phyloP scores from a whole-genome alignment of 2,113 vertebrate genomes.

The Cepphus grylle region DNA sequence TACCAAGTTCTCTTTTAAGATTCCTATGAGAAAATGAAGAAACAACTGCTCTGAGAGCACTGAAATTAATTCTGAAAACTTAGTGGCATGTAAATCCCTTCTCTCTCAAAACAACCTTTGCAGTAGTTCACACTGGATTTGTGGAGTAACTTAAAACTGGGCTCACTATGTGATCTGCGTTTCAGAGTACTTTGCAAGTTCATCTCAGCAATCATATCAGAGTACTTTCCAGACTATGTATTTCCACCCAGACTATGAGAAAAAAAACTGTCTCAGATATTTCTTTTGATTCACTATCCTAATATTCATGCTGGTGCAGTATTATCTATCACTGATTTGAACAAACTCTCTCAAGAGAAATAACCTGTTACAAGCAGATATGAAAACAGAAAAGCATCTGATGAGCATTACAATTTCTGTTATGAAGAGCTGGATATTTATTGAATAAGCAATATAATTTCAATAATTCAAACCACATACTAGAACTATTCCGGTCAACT shows the following conservation, averaged over 20 bases:
- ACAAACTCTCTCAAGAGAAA: background rate
- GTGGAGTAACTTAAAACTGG: slow-evolving; percentile 5
- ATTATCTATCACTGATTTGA: background rate
- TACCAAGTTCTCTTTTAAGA: background rate
- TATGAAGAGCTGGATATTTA: background rate
- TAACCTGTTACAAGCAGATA: background rate
- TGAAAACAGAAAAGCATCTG: background rate
- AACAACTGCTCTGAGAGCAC: background rate
- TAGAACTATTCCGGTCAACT: background rate
- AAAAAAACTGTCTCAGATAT: background rate
- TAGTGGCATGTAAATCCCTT: background rate
- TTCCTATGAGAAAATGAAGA: background rate
- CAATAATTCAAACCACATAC: background rate
- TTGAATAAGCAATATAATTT: background rate
- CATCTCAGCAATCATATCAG: background rate
- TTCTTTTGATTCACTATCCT: background rate
- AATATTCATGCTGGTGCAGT: background rate
- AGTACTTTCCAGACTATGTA: background rate
- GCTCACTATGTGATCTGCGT: background rate
- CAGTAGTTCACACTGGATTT: slow-evolving; percentile 5
- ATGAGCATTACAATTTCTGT: background rate
- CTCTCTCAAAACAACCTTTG: background rate
- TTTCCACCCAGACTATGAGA: background rate
- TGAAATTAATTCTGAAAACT: background rate
- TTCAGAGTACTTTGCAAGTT: slow-evolving; percentile 8